A percentile compares a stretch with the other conserved stretches of the same genome.
These are phyloP conservation scores for Passer domesticus DNA, from an alignment of 2,113 vertebrate genomes.

Conservation along the genomic window DNA sequence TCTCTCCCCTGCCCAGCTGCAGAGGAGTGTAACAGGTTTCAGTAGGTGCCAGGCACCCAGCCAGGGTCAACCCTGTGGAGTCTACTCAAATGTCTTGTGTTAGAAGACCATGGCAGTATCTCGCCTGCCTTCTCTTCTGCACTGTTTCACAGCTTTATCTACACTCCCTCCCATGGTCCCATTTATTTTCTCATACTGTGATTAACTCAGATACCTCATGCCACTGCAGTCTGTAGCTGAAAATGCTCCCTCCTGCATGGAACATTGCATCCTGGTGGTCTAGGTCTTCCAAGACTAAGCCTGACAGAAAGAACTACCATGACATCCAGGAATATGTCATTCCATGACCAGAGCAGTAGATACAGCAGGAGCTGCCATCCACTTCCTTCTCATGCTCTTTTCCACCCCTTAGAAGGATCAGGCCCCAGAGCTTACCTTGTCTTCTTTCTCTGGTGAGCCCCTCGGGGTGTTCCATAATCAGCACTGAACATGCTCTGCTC, in stretches of 20 bases:
- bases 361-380: neutral
- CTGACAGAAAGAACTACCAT: neutral
- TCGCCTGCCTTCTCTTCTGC: neutral
- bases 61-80: neutral
- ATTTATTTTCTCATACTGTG: neutral
- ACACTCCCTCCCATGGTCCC: fast-evolving
- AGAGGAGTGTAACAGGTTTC: neutral
- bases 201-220: neutral
- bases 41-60: neutral
- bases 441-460: neutral
- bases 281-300: neutral
- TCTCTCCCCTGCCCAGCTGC: neutral
- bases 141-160: neutral
- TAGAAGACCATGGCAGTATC: neutral
- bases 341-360: neutral
- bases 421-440: fast-evolving
- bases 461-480: neutral
- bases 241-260: neutral
- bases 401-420: neutral
- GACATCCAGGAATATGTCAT: neutral
- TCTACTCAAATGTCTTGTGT: neutral
- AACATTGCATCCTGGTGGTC: neutral
- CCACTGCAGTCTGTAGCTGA: neutral
- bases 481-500: neutral
- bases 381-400: neutral